Evolutionary conservation across 2,797 vertebrate species (phyloP), one percentile per base, ranked within the genome.

Genomic region (Lepilemur ruficaudatus): DNA sequence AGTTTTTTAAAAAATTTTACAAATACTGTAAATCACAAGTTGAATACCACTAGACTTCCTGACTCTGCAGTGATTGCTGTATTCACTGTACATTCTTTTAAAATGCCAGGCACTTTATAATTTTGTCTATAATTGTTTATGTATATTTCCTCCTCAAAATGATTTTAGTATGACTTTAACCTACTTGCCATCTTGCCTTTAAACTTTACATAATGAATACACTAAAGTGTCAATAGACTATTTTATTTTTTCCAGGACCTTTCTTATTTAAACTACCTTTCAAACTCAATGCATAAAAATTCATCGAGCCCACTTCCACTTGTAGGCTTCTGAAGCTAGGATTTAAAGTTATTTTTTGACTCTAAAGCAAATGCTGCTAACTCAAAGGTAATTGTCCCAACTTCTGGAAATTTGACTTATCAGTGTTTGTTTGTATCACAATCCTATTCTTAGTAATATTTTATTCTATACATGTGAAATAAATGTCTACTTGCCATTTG

Each of bases 11-110:
- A 97, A 92, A 73, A 93, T 50, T 67, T 97, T 98, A 98, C 95
- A 98, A 98, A 97, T 98, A 97, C 94, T 98, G 97, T 98, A 99
- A 99, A 98, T 98, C 98, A 98, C 98, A 98, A 92, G 94, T 97
- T 97, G 98, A 98, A 97, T 97, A 97, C 96, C 88, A 89, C 98
- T 98, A 99, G 99, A 99, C 99, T 99, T 98, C 97, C 98, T 98
- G 98, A 96, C 98, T 99, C 98, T 98, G 95, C 8, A 14, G 92
- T 98, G 98, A 98, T 98, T 98, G 88, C 98, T 98, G 76, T 95
- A 86, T 96, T 98, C 4, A 0, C 89, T 98, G 97, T 96, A 84
- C 97, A 67, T 98, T 95, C 97, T 63, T 97, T 97, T 78, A 87
- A 96, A 95, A 94, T 97, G 78, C 87, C 9, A 83, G 32, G 2